Conservation (phyloP, 1,140 invertebrate species). For the Neelides sp. region DNA sequence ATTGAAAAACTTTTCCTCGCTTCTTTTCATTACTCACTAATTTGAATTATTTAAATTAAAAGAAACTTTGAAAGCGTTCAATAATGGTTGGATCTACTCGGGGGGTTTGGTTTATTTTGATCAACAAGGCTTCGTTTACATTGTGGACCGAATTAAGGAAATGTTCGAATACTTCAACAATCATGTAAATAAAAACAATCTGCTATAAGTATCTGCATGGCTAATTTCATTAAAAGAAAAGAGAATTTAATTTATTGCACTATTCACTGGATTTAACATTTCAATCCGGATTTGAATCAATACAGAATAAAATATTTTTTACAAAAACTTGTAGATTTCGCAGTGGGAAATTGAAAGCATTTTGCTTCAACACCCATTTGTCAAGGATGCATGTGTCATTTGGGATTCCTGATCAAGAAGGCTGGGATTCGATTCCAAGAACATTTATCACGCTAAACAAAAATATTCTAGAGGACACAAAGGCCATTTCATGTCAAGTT, state of each 20-base stretch:
- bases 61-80: conserved; percentile 2
- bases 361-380: conserved; percentile 35
- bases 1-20: too few relatives aligned
- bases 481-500: conserved; percentile 6
- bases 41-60: background rate
- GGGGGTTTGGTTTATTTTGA: conserved; percentile 33
- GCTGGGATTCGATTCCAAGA: conserved; percentile 22
- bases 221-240: too few relatives aligned
- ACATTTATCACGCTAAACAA: conserved; percentile 31
- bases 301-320: background rate
- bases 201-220: background rate
- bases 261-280: too few relatives aligned
- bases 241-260: too few relatives aligned
- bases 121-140: conserved; percentile 31
- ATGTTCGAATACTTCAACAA: conserved; percentile 32
- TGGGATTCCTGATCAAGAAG: conserved; percentile 37
- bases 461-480: conserved; percentile 28
- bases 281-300: background rate
- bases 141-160: conserved; percentile 33
- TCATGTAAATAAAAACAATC: conserved; percentile 20
- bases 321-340: conserved; percentile 22
- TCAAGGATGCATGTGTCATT: conserved; percentile 39
- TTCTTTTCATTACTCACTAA: background rate
- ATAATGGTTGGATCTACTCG: conserved; percentile 27
- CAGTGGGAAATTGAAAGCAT: conserved; percentile 32